Evolutionary conservation across 2,888 invertebrate genomes (phyloP), one percentile per base, ranked within the genome.

Genomic region (Cynaeus angustus): DNA sequence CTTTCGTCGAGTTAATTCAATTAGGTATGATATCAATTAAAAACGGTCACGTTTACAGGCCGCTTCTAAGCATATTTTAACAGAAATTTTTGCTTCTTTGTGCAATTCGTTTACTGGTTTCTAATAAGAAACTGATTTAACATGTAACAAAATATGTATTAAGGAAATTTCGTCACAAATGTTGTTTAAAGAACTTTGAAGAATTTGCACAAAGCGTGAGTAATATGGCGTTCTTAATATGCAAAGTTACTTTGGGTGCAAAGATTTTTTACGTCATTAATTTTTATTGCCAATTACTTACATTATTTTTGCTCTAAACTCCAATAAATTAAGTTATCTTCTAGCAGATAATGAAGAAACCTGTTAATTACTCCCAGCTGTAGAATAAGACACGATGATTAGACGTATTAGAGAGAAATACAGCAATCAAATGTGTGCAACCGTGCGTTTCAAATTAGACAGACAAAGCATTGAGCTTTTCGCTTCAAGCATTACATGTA

Each of bases 381-480:
- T 55, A 71, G 53, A 65, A 68, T 37, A 65, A 65, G 65, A 64
- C 21, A 59, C 68, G 59, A 71, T 71, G 71, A 71, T 71, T 71
- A 71, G 68, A 71, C 68, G 58, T 71, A 68, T 71, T 71, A 68
- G 59, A 71, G 58, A 45, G 59, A 68, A 71, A 71, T 65, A 71
- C 65, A 65, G 71, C 64, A 71, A 71, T 71, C 68, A 71, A 68
- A 68, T 68, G 68, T 64, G 71, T 26, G 65, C 71, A 71, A 65
- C 68, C 71, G 71, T 71, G 71, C 71, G 71, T 71, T 68, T 68
- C 67, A 65, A 71, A 71, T 71, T 68, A 71, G 55, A 43, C 41
- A 46, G 28, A 70, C 70, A 70, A 70, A 71, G 61, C 45, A 66
- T 33, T 38, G 66, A 26, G 66, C 28, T 58, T 58, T 33, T 43